A percentile compares a stretch with the other conserved stretches of the same genome.
Conservation (phyloP, 2,888 invertebrate species). For the Hermaeophaga mercurialis region DNA sequence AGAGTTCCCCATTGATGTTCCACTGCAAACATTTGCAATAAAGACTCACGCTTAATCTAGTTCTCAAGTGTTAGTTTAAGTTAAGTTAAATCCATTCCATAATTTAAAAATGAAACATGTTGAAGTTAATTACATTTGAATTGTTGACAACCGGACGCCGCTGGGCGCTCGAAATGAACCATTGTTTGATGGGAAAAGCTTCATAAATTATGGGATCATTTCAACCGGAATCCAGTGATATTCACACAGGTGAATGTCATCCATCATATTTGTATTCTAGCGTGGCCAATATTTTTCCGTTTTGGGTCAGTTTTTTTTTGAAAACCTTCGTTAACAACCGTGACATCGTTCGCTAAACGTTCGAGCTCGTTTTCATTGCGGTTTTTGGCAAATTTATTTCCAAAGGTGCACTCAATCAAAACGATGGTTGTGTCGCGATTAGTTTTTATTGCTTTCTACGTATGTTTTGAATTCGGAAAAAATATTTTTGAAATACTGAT, state of each 20-base stretch:
- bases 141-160: too few relatives aligned
- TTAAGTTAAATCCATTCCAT: too few relatives aligned
- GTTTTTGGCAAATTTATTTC: constrained; percentile 21
- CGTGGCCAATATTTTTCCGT: constrained; percentile 28
- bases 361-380: constrained; percentile 21
- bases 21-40: too few relatives aligned
- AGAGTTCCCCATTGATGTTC: too few relatives aligned
- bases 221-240: constrained; percentile 50
- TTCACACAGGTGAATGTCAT: constrained; percentile 52
- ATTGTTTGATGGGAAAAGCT: constrained; percentile 51
- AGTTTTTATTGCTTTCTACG: background rate
- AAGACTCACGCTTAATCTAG: too few relatives aligned
- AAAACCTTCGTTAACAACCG: constrained; percentile 28
- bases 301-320: constrained; percentile 17
- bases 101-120: too few relatives aligned
- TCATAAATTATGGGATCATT: constrained; percentile 53
- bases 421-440: background rate
- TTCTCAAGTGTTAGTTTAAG: too few relatives aligned
- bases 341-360: constrained; percentile 23
- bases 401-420: constrained; percentile 3
- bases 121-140: too few relatives aligned
- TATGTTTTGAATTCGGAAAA: background rate
- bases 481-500: too few relatives aligned
- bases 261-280: constrained; percentile 43
- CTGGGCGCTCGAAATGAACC: constrained; percentile 49